Evolutionary conservation across 2,888 invertebrate species (phyloP), one percentile per base, ranked within the genome.

Genomic region (Horisme vitalbata): DNA sequence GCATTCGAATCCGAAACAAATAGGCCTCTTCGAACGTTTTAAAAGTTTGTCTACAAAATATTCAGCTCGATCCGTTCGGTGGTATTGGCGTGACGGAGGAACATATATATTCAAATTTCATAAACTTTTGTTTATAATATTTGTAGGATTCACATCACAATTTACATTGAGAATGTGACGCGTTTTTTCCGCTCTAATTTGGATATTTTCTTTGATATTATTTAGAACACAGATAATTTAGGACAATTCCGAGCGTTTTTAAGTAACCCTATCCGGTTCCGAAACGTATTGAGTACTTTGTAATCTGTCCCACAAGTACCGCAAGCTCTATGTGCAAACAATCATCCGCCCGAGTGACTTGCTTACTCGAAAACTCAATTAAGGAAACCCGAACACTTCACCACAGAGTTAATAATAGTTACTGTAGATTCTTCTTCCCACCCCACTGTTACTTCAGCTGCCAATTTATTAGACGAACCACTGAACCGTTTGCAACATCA

Each of bases 281-380:
- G 2, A 15, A 31, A 23, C 26, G 37, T 33, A 23, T 26, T 9
- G 9, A 33, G 33, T 27, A 30, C 32, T 27, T 24, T 21, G 11
- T 41, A 41, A 36, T 38, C 37, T 23, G 30, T 36, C 9, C 28
- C 10, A 31, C 30, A 11, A 43, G 36, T 24, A 36, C 37, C 24
- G 24, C 31, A 39, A 39, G 24, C 43, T 39, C 26, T 39, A 32
- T 27, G 35, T 45, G 45, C 48, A 52, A 59, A 59, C 54, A 61
- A 57, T 59, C 51, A 59, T 55, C 45, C 47, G 51, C 36, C 26
- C 43, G 55, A 51, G 49, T 57, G 62, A 65, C 60, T 65, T 58
- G 59, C 59, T 62, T 62, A 69, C 66, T 63, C 58, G 57, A 66
- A 73, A 70, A 72, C 74, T 74, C 68, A 75, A 77, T 76, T 75